Conservation (phyloP, 2,888 invertebrate species). For the Euzophera pinguis region DNA sequence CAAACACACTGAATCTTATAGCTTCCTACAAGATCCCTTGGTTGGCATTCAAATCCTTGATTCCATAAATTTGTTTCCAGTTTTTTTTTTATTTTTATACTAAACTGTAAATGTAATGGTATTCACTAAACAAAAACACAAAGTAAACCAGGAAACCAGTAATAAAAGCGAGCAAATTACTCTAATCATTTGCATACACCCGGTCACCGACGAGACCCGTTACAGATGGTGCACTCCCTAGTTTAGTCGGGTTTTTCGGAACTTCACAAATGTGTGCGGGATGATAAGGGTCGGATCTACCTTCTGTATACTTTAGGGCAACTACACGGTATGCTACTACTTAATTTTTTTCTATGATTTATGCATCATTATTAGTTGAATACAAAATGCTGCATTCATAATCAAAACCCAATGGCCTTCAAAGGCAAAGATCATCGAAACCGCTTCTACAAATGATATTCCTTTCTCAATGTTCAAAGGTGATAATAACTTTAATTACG, state of each 20-base stretch:
- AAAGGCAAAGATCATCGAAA: too few relatives aligned
- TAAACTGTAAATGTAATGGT: conserved; percentile 8
- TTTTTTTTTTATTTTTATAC: background rate
- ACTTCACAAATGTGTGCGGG: conserved; percentile 58
- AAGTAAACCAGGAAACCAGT: conserved; percentile 2
- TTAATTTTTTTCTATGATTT: background rate
- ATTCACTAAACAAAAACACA: conserved; percentile 13
- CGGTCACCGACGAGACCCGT: conserved; percentile 26
- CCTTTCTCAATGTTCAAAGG: too few relatives aligned
- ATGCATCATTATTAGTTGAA: background rate
- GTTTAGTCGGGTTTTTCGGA: conserved; percentile 48
- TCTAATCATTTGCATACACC: conserved; percentile 38
- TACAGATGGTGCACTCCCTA: conserved; percentile 43
- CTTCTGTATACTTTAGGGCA: conserved; percentile 48
- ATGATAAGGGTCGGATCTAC: conserved; percentile 63
- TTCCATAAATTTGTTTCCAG: background rate
- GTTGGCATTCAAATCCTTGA: too few relatives aligned
- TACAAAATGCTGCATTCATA: too few relatives aligned
- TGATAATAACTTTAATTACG: too few relatives aligned
- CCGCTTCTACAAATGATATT: too few relatives aligned
- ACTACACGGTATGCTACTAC: background rate
- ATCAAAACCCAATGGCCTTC: too few relatives aligned
- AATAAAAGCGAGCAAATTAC: conserved; percentile 9
- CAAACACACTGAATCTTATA: too few relatives aligned
- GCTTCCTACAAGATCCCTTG: too few relatives aligned